These are phyloP conservation scores for Tachysurus vachellii DNA, from an alignment of 2,113 vertebrate genomes.

Conservation along the genomic window DNA sequence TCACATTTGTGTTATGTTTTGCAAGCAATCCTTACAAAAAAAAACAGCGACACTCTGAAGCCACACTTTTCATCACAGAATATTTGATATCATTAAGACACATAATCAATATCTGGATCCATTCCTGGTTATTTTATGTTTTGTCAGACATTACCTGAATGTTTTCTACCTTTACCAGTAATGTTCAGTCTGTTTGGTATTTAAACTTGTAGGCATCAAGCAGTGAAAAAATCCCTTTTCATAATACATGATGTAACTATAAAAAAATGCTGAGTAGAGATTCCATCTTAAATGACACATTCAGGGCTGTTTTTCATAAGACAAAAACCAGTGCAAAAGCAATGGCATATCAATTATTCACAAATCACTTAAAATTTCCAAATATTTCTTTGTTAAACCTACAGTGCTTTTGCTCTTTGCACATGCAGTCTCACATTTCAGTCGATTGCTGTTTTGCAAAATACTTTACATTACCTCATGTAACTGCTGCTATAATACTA, in stretches of 20 bases:
- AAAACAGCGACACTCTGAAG: not conserved
- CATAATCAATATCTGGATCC: not conserved
- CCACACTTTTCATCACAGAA: not conserved
- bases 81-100: not conserved
- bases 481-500: too few species aligned
- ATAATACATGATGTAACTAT: not conserved
- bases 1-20: not conserved
- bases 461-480: too few species aligned
- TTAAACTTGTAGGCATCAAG: not conserved
- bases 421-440: too few species aligned
- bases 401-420: too few species aligned
- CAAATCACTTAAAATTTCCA: not conserved
- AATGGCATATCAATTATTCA: not conserved
- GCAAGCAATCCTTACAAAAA: not conserved
- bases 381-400: not conserved
- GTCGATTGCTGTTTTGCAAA: too few species aligned
- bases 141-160: not conserved
- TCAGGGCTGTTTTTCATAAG: not conserved
- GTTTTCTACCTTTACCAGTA: not conserved
- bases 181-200: not conserved
- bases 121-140: not conserved
- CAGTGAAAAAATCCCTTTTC: not conserved
- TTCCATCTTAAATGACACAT: not conserved
- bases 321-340: not conserved
- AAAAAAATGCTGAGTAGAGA: not conserved